A percentile compares a stretch with the other conserved stretches of the same genome.
phyloP scores from a whole-genome alignment of 2,113 vertebrate genomes.

The Laticauda laticaudata region DNA sequence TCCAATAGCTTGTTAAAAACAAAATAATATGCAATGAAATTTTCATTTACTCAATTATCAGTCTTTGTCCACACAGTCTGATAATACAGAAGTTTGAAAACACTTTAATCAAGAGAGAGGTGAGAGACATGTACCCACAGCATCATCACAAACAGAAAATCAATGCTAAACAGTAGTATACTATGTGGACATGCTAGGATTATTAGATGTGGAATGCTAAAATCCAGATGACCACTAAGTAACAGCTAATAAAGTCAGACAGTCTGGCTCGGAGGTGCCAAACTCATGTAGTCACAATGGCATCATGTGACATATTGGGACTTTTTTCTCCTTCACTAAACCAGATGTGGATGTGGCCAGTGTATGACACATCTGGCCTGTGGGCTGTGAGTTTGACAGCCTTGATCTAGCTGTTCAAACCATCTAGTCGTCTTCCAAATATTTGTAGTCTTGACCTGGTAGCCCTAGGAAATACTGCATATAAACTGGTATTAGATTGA shows the following conservation, averaged over 20 bases:
- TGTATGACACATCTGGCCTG: no score
- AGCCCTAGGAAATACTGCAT: background rate
- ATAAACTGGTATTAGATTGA: background rate
- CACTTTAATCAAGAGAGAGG: background rate
- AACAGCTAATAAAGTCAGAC: background rate
- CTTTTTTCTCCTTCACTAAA: no score
- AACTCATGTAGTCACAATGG: no score
- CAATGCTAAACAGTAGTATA: background rate
- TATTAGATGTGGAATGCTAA: background rate
- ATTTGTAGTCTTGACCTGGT: background rate
- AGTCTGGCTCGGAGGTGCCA: background rate
- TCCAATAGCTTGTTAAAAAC: background rate
- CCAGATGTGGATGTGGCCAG: no score
- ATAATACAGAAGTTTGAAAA: background rate
- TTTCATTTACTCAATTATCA: background rate
- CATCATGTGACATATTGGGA: no score
- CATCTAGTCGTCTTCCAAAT: background rate
- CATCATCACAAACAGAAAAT: background rate
- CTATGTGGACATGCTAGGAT: background rate
- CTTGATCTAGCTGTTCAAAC: background rate
- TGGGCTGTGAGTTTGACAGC: no score
- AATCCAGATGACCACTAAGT: background rate
- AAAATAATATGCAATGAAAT: background rate
- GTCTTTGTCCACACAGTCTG: background rate
- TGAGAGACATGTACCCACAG: background rate